Evolutionary conservation across 2,888 invertebrate species (phyloP), one percentile per base, ranked within the genome.

Genomic region (Drosophila infuscata): DNA sequence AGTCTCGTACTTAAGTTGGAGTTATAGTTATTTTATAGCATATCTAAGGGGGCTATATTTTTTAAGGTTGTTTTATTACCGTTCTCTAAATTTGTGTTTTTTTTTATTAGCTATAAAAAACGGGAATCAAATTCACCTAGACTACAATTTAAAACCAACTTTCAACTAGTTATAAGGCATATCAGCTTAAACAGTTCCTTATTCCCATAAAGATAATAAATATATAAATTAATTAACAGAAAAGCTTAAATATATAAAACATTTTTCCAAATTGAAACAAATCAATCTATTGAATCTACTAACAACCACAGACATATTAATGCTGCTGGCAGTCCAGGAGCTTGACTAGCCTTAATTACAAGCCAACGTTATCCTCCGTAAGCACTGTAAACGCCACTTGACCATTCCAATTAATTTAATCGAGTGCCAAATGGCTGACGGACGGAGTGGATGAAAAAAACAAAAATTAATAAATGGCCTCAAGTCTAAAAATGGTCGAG

Each of bases 391-490:
- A 43, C 30, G 52, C 30, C 70, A 52, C 63, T 81, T 80, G 81
- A 71, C 70, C 71, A 70, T 74, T 46, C 52, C 63, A 67, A 69
- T 64, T 56, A 70, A 69, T 81, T 71, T 67, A 71, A 81, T 71
- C 81, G 83, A 71, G 74, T 71, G 76, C 67, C 70, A 70, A 81
- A 67, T 67, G 65, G 43, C 51, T 29, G 36, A 64, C 20, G 46
- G 57, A 59, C 30, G 51, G 29, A 35, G 15, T 36, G 30, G 11
- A 46, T 36, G 25, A 20, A 32, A 59, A 59, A 58, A 51, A 48
- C 1, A 4, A 54, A 48, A 70, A 60, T 72, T 29, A 35, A 48
- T 58, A 65, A 74, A 79, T 51, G 63, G 48, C 43, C 66, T 25
- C 64, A 64, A 53, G 60, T 12, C 36, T 5, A 36, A 25, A 25